Evolutionary conservation across 2,888 invertebrate species (phyloP).

Genomic region (Drosophila emarginata): DNA sequence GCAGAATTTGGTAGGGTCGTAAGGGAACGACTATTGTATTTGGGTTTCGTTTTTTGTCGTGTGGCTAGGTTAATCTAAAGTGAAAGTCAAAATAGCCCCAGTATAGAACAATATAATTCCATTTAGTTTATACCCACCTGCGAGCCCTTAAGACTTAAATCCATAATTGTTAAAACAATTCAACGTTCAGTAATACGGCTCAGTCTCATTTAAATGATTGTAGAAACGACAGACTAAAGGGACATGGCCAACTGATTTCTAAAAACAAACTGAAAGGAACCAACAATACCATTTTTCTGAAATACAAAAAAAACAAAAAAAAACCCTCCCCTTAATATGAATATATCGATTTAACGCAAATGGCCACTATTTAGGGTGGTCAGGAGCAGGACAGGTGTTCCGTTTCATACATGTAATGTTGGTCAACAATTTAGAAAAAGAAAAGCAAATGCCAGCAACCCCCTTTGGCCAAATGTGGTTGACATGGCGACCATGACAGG

Average conservation of each 20-base stretch:
- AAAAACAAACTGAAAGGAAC: conserved; percentile 16
- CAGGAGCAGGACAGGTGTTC: conserved; percentile 44
- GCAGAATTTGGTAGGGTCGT: conserved; percentile 54
- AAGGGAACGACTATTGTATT: conserved; percentile 71
- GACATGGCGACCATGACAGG: conserved; percentile 34
- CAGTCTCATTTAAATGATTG: conserved; percentile 38
- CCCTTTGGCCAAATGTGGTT: conserved; percentile 21
- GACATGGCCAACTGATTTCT: conserved; percentile 63
- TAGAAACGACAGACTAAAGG: conserved; percentile 40
- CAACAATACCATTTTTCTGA: conserved; percentile 54
- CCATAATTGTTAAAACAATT: conserved; percentile 75
- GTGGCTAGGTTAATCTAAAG: conserved; percentile 82
- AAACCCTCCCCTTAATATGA: conserved; percentile 45
- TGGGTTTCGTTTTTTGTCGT: conserved; percentile 81
- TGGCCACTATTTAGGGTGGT: conserved; percentile 7
- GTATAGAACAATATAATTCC: not conserved
- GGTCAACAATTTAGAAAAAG: conserved; percentile 49
- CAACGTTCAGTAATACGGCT: conserved; percentile 13
- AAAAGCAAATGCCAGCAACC: conserved; percentile 43
- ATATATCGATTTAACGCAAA: conserved; percentile 74
- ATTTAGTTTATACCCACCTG: conserved; percentile 71
- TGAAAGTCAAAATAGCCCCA: not conserved
- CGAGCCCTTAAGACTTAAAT: conserved; percentile 82
- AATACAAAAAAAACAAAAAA: conserved; percentile 36
- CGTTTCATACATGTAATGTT: conserved; percentile 38